Conservation (phyloP, 2,113 vertebrate genomes). For the Neolamprologus cancellatus region DNA sequence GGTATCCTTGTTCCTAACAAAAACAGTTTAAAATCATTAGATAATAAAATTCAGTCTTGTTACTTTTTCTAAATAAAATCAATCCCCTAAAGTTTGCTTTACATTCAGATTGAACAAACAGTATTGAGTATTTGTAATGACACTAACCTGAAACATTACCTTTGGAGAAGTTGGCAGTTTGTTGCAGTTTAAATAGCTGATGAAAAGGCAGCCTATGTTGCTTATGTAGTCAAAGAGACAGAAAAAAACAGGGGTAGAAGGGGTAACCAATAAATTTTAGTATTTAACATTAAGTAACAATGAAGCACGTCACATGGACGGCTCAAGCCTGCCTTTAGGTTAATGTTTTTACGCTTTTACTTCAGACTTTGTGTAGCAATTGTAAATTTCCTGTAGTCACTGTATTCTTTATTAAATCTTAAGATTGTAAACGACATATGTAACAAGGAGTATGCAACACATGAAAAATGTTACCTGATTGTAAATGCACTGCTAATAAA, state of each 20-base stretch:
- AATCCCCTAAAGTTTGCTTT: not conserved
- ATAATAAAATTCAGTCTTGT: not conserved
- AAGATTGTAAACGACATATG: conserved; percentile 44
- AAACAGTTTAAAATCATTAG: not conserved
- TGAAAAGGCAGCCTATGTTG: not conserved
- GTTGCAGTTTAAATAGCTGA: not conserved
- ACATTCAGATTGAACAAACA: not conserved
- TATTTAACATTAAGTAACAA: not conserved
- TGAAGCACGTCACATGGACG: not conserved
- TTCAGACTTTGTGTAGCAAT: not conserved
- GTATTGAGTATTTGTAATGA: not conserved
- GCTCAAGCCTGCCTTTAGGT: not conserved
- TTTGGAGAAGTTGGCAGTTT: not conserved
- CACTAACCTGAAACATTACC: not conserved
- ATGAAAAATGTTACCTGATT: conserved; percentile 40
- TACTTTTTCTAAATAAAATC: not conserved
- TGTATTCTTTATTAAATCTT: not conserved
- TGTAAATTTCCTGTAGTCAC: not conserved
- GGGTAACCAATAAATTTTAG: not conserved
- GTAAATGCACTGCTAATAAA: conserved; percentile 66
- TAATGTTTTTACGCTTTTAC: not conserved
- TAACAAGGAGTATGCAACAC: conserved; percentile 13
- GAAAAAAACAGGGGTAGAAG: not conserved
- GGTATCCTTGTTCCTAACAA: not conserved
- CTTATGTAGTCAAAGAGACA: not conserved